Base-by-base conservation (phyloP, 1,140 invertebrate species). In the Eumeta japonica region DNA sequence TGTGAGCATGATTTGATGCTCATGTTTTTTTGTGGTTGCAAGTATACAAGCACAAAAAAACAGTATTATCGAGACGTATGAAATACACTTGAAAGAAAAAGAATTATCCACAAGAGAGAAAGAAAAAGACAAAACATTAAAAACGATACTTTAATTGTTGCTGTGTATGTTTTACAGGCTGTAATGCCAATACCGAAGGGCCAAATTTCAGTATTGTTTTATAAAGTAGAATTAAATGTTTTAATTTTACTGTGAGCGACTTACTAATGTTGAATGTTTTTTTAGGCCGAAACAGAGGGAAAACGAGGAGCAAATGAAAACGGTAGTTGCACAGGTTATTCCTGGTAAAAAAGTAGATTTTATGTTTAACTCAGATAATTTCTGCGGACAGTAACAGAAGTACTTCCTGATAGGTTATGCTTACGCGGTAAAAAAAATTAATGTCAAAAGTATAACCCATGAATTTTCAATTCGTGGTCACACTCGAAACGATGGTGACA, bases 161-260 rank as follows among this genome's bases (percentile, higher is more conserved):
- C 48, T 28, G 52, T 51, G 39, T 68, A 65, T 45, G 63, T 64
- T 51, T 41, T 62, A 24, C 58, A 64, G 34, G 52, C 53, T 10
- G 58, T 58, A 9, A 34, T 63, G 39, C 50, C 39, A 30, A 14
- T 51, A 9, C 56, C 50, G 3, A 53, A 43, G 37, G 58, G 58
- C 10, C 16, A 52, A 31, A 18, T 54, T 16, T 51, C 50, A 0
- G 12, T 41, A 10, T 58, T 60, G 38, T 57, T 39, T 39, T 59
- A 61, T 19, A 61, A 61, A 42, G 38, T 18, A 57, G 43, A 46
- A 45, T 61, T 2, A 55, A 58, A 16, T 49, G 40, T 16, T 46
- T 48, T 10, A 60, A 62, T 37, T 60, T 62, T 35, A 64, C 54
- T 14, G 43, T 64, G 14, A 55, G 50, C 43, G 58, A 62, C 18